Conservation (phyloP, 2,797 vertebrate genomes). For the Acanthurus tractus region DNA sequence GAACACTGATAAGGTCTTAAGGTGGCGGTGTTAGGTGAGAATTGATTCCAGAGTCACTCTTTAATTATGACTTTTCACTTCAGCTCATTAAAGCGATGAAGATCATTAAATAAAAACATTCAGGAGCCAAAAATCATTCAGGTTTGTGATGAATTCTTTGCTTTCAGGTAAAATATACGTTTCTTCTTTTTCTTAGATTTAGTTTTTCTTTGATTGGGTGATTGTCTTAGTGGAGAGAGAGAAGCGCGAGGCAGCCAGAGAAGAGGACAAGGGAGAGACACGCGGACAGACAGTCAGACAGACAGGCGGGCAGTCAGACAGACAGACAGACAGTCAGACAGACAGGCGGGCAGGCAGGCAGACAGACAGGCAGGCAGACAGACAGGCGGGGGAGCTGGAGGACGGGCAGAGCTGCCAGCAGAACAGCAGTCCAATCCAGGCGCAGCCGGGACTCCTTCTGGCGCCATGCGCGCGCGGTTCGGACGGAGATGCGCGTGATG, state of each 20-base stretch:
- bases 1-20: not conserved
- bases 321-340: constrained; percentile 1
- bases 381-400: not conserved
- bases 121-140: not conserved
- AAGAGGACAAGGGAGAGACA: constrained; percentile 1
- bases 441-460: constrained; percentile 55
- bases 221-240: constrained; percentile 16
- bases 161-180: not conserved
- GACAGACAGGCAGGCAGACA: not conserved
- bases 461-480: constrained; percentile 33
- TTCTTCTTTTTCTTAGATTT: not conserved
- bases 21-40: not conserved
- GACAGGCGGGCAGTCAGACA: not conserved
- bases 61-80: not conserved
- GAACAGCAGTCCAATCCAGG: constrained; percentile 36
- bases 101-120: too few species aligned
- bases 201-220: not conserved
- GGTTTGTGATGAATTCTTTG: too few species aligned
- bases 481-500: constrained; percentile 24
- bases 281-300: not conserved
- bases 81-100: too few species aligned
- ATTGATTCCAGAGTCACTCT: not conserved
- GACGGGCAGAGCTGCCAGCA: constrained; percentile 33
- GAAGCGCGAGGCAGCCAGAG: not conserved
- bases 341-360: not conserved